Base-by-base conservation (phyloP, 2,888 invertebrate species). In the Dendrolimus pini region DNA sequence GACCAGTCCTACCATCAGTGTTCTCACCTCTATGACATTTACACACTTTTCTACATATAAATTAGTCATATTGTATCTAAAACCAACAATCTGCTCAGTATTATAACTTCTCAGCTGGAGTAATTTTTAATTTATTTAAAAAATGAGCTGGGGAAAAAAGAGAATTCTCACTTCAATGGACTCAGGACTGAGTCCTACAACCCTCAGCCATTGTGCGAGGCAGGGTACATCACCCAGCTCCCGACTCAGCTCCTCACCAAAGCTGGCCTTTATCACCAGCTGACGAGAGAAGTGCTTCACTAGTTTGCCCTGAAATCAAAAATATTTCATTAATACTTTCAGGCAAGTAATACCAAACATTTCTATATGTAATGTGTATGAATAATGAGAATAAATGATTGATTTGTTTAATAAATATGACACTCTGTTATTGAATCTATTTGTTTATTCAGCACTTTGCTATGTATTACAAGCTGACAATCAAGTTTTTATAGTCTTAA, bases 221-320 rank as follows among this genome's bases (percentile, higher is more conserved):
- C 96, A 95, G 41, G 97, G 97, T 68, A 96, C 93, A 62, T 95
- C 94, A 59, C 93, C 92, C 72, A 94, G 92, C 75, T 93, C 93
- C 60, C 86, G 91, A 64, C 92, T 93, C 72, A 94, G 77, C 72
- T 88, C 84, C 74, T 94, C 94, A 62, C 93, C 92, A 72, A 97
- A 92, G 79, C 95, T 95, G 64, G 95, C 93, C 85, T 97, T 98
- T 64, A 95, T 96, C 67, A 97, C 94, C 74, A 98, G 92, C 91
- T 98, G 96, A 65, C 95, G 94, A 53, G 98, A 97, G 85, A 98
- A 98, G 81, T 97, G 93, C 85, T 97, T 97, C 78, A 98, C 96
- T 69, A 99, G 91, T 85, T 99, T 99, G 61, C 96, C 96, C 97
- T 97, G 91, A 47, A 92, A 77, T 69, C 62, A 65, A 67, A 56